A percentile compares a stretch with the other conserved stretches of the same genome.
Conservation (phyloP, 2,797 vertebrate species). For the Bucorvus abyssinicus region DNA sequence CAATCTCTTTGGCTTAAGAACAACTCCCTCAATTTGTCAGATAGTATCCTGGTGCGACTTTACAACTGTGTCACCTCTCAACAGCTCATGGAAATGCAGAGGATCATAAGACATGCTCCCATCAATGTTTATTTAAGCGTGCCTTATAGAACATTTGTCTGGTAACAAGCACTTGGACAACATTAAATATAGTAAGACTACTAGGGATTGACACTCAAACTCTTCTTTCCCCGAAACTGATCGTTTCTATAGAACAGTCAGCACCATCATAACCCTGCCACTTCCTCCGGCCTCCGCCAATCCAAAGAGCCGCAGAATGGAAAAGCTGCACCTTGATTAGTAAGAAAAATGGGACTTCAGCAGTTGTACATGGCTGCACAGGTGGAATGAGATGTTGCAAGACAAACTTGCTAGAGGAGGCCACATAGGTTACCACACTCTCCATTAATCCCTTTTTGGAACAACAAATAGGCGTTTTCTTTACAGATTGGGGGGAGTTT, state of each 20-base stretch:
- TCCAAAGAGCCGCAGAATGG: not conserved
- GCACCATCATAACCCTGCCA: not conserved
- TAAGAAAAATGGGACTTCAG: not conserved
- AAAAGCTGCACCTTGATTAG: not conserved
- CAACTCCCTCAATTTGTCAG: not conserved
- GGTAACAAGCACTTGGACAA: not conserved
- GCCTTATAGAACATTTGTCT: not conserved
- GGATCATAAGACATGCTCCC: constrained; percentile 11
- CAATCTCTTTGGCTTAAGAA: constrained; percentile 25
- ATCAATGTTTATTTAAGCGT: not conserved
- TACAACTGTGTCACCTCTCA: constrained; percentile 46
- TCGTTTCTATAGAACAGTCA: not conserved
- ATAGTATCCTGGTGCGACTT: constrained; percentile 28
- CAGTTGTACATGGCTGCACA: not conserved
- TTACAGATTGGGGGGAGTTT: not conserved
- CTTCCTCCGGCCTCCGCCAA: not conserved
- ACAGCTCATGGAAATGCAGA: constrained; percentile 30
- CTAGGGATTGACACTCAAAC: not conserved
- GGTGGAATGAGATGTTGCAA: not conserved
- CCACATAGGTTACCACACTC: not conserved
- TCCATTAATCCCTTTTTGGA: not conserved
- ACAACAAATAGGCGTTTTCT: not conserved
- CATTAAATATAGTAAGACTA: not conserved
- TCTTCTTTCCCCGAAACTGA: not conserved
- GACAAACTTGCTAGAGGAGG: not conserved